Base-by-base conservation (phyloP, 1,140 invertebrate genomes). In the Caenorhabditis latens region DNA sequence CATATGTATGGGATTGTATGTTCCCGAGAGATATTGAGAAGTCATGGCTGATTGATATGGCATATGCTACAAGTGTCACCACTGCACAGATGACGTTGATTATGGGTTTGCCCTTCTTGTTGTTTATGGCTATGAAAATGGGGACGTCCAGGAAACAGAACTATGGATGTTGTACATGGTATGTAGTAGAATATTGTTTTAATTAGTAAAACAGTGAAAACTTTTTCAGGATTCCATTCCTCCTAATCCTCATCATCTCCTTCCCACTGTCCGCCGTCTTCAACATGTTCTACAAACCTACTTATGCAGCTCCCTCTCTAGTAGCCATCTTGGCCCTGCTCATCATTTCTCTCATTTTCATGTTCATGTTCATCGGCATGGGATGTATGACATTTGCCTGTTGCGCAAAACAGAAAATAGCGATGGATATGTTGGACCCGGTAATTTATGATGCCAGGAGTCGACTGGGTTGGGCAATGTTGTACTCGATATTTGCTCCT, bases 351-450 rank as follows among this genome's bases (percentile, higher is more conserved):
- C 21, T 79, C 9, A 4, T 16, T n/a, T 79, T 79, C 40, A 79
- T 79, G 71, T 50, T 50, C 9, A n/a, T 14, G 9, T 79, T 79
- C 13, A 50, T 79, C n/a, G 71, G 71, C 50, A 79, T 79, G 71
- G 71, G 71, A 48, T 79, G 71, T 43, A 79, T 79, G 71, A 79
- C 71, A 8, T 79, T 79, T 5, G 71, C 71, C 9, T 79, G 71
- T 24, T 79, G 71, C 24, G 71, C 71, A 14, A 24, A 50, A 24
- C 43, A 79, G 21, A 79, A 79, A 79, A 79, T 50, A n/a, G 43
- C 71, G 11, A 79, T 79, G 71, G 71, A 79, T 53, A 79, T 79
- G 71, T n/a, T 79, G 46, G 71, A 79, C 24, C 71, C 71, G 19
- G 71, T 79, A 3, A 79, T 79, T 50, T 79, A 79, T 24, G 71